Conservation (phyloP, 2,888 invertebrate genomes). For the Limnephilus lunatus region DNA sequence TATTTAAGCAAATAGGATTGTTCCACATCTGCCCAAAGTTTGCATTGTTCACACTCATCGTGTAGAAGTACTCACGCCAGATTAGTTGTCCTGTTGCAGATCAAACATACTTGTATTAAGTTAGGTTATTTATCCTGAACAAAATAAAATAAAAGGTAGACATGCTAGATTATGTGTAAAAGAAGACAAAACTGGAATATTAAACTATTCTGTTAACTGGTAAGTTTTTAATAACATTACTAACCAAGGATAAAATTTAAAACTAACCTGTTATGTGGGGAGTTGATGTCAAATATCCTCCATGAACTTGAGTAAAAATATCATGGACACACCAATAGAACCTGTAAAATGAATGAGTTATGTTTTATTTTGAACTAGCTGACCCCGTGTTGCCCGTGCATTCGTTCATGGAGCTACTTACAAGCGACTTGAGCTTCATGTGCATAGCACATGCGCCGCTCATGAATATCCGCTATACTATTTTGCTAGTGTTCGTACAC, state of each 20-base stretch:
- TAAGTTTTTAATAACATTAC: background rate
- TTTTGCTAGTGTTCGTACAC: too few species aligned
- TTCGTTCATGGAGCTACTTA: too few species aligned
- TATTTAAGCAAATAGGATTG: constrained; percentile 85
- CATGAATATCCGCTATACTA: too few species aligned
- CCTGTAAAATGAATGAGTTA: constrained; percentile 69
- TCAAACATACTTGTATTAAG: background rate
- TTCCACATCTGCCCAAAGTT: constrained; percentile 82
- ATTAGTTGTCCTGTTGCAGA: constrained; percentile 80
- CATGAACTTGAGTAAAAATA: constrained; percentile 79
- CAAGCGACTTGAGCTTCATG: too few species aligned
- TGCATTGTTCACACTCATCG: constrained; percentile 86
- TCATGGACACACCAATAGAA: constrained; percentile 85
- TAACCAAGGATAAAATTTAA: background rate
- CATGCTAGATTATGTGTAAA: too few species aligned
- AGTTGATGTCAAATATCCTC: constrained; percentile 71
- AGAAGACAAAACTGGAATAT: too few species aligned
- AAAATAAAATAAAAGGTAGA: too few species aligned
- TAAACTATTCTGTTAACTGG: background rate
- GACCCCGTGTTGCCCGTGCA: too few species aligned
- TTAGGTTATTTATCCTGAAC: background rate
- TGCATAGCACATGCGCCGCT: too few species aligned
- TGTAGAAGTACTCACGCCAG: constrained; percentile 88
- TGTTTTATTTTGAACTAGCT: background rate
- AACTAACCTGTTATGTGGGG: constrained; percentile 73